A percentile compares a stretch with the other conserved stretches of the same genome.
These are phyloP conservation scores for Phrynosoma platyrhinos DNA, from an alignment of 2,113 vertebrate genomes.

Conservation along the genomic window DNA sequence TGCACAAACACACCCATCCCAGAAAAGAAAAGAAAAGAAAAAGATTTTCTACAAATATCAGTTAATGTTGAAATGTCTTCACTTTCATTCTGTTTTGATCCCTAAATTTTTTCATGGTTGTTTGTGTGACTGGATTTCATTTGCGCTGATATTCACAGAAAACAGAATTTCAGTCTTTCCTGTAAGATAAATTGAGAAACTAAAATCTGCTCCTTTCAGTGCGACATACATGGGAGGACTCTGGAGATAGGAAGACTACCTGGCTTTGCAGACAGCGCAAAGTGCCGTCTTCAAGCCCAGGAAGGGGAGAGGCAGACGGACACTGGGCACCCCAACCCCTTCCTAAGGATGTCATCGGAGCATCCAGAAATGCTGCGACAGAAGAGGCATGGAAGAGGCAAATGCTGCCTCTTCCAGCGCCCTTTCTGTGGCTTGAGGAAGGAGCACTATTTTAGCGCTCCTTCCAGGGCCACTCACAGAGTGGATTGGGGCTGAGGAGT, in stretches of 20 bases:
- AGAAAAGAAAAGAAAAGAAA: not conserved
- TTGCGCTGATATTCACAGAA: not conserved
- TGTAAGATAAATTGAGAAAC: not conserved
- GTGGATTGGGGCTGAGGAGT: too few species aligned
- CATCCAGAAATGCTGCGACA: too few species aligned
- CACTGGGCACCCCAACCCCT: too few species aligned
- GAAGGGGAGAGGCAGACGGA: too few species aligned
- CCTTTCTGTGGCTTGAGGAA: too few species aligned
- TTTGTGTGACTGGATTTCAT: not conserved
- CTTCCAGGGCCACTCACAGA: too few species aligned
- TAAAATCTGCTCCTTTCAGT: not conserved
- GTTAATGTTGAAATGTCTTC: not conserved
- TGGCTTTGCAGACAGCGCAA: too few species aligned
- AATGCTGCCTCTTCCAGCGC: too few species aligned
- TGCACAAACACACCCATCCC: not conserved
- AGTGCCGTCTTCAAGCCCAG: too few species aligned
- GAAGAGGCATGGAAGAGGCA: too few species aligned
- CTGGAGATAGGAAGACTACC: not conserved
- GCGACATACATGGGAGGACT: not conserved
- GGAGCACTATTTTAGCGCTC: too few species aligned
- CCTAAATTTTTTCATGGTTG: not conserved
- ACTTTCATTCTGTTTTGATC: not conserved
- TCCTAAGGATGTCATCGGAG: too few species aligned
- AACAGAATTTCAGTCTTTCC: not conserved
- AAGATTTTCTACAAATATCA: not conserved